phyloP scores from a whole-genome alignment of 2,797 vertebrate species.

The Galagoides demidoff region DNA sequence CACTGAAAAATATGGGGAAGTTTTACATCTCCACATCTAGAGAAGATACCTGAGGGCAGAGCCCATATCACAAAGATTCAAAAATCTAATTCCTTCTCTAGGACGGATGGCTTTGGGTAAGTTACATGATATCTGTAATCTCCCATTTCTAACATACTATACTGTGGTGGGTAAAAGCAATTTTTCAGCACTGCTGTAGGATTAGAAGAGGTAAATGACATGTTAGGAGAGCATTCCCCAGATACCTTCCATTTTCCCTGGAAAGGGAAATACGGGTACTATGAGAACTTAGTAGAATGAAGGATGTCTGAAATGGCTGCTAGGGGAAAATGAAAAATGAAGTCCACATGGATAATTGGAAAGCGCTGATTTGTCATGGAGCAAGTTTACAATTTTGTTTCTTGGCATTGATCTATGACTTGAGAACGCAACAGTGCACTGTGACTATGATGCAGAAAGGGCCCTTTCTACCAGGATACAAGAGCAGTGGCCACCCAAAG shows the following conservation, averaged over 20 bases:
- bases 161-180: background rate
- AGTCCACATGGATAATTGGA: background rate
- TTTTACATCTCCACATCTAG: background rate
- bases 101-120: background rate
- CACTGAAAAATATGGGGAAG: background rate
- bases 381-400: background rate
- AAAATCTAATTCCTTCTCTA: background rate
- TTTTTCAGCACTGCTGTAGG: background rate
- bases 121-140: constrained; percentile 4
- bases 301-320: background rate
- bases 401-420: background rate
- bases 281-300: background rate
- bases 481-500: background rate
- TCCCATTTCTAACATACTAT: background rate
- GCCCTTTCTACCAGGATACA: background rate
- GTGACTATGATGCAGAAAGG: background rate
- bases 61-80: background rate
- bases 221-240: constrained; percentile 25
- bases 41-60: background rate
- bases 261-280: background rate
- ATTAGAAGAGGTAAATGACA: background rate
- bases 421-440: background rate
- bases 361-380: background rate
- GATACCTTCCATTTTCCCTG: background rate
- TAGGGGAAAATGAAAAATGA: background rate